Evolutionary conservation across 2,113 vertebrate genomes (phyloP).

Genomic region (Myrmecobius fasciatus): DNA sequence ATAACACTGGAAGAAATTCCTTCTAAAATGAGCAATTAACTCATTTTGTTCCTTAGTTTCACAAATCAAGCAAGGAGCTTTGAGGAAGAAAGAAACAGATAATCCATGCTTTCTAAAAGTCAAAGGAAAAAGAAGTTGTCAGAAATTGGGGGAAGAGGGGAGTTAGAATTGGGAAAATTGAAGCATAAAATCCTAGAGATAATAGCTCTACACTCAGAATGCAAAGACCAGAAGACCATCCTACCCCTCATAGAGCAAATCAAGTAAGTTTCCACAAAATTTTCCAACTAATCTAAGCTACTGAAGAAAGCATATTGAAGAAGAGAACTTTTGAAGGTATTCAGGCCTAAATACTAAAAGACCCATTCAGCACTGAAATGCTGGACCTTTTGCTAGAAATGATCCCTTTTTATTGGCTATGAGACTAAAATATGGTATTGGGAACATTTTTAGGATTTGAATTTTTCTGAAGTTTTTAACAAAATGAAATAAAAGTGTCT

Average conservation of each 20-base stretch:
- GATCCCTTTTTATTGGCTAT: background rate
- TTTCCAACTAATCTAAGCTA: accelerated
- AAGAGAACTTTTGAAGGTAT: background rate
- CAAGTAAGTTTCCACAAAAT: background rate
- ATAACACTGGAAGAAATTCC: constrained; percentile 34
- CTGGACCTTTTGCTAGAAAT: background rate
- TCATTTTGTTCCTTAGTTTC: background rate
- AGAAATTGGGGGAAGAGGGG: background rate
- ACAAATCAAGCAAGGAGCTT: background rate
- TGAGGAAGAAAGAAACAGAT: background rate
- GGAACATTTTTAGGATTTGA: background rate
- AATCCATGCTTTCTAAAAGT: background rate
- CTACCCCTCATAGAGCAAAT: background rate
- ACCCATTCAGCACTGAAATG: background rate
- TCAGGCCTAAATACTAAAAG: background rate
- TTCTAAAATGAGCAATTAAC: constrained; percentile 23
- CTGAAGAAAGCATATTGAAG: background rate
- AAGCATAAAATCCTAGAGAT: background rate
- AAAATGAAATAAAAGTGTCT: constrained; percentile 8
- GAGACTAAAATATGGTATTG: background rate
- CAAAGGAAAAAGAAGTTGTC: accelerated
- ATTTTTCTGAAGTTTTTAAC: background rate
- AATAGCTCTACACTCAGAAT: background rate
- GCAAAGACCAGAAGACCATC: background rate
- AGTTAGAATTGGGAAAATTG: background rate